phyloP scores from a whole-genome alignment of 2,797 vertebrate species.

The Sarcoramphus papa region DNA sequence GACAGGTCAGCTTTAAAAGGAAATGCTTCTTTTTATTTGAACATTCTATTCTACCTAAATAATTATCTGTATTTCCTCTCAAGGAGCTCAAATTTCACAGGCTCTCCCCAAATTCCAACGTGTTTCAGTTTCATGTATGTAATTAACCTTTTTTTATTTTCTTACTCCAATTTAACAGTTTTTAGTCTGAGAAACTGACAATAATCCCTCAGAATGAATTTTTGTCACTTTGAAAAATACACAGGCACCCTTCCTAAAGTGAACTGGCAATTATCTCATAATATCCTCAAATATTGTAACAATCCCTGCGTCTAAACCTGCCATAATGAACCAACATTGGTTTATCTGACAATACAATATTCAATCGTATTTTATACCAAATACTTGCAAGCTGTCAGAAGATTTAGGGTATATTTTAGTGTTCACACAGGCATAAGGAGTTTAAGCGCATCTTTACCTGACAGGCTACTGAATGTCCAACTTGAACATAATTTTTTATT shows the following conservation, averaged over 20 bases:
- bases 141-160: neutral
- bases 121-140: neutral
- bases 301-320: neutral
- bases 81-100: neutral
- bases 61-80: neutral
- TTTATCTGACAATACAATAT: neutral
- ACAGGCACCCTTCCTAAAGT: neutral
- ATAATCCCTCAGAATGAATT: neutral
- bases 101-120: neutral
- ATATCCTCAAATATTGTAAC: neutral
- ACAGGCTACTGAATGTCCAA: neutral
- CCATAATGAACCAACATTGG: neutral
- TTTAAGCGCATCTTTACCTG: neutral
- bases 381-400: neutral
- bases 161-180: neutral
- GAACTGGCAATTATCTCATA: neutral
- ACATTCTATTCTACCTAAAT: neutral
- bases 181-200: neutral
- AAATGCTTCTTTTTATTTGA: neutral
- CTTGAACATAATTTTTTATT: neutral
- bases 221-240: neutral
- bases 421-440: neutral
- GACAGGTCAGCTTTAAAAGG: neutral
- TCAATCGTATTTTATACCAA: neutral
- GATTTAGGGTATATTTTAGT: fast-evolving